These are phyloP conservation scores for Pseudorhiza aurosa DNA, from an alignment of 30 jellyfish, hydroid and myxozoan species.

Conservation along the genomic window DNA sequence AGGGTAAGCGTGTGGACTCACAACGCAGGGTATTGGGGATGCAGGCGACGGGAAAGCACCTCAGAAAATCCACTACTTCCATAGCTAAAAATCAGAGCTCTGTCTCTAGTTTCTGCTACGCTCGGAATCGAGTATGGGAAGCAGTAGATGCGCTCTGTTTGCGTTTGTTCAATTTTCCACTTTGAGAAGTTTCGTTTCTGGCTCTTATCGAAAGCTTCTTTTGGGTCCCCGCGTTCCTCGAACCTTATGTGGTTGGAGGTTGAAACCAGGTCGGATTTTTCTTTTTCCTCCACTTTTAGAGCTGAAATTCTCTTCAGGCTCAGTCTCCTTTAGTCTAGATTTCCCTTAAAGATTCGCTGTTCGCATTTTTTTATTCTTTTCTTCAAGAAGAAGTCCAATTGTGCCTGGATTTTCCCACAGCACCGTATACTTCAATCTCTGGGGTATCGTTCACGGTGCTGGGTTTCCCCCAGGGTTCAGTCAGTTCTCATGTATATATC, in stretches of 20 bases:
- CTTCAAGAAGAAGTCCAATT: not conserved
- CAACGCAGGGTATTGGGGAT: too few species aligned
- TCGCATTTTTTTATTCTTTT: not conserved
- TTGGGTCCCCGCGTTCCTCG: not conserved
- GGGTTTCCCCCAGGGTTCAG: not conserved
- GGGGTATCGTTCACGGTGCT: not conserved
- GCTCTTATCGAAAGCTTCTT: not conserved
- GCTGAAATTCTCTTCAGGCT: not conserved
- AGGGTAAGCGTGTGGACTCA: too few species aligned
- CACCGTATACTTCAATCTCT: not conserved
- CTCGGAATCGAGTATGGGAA: too few species aligned
- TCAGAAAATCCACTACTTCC: too few species aligned
- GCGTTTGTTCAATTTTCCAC: not conserved
- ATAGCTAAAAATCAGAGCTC: too few species aligned
- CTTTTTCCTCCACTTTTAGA: not conserved
- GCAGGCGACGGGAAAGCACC: too few species aligned
- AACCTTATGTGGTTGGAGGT: not conserved
- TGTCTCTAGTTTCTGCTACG: too few species aligned
- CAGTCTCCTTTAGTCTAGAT: not conserved
- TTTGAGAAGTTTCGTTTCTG: not conserved
- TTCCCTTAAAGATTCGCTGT: not conserved
- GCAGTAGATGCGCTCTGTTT: not conserved
- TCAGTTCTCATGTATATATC: not conserved
- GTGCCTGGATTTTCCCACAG: slow-evolving; percentile 7
- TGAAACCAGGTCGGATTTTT: not conserved